Base-by-base conservation (phyloP, 2,888 invertebrate genomes). In the Dimorphilus gyrociliatus region DNA sequence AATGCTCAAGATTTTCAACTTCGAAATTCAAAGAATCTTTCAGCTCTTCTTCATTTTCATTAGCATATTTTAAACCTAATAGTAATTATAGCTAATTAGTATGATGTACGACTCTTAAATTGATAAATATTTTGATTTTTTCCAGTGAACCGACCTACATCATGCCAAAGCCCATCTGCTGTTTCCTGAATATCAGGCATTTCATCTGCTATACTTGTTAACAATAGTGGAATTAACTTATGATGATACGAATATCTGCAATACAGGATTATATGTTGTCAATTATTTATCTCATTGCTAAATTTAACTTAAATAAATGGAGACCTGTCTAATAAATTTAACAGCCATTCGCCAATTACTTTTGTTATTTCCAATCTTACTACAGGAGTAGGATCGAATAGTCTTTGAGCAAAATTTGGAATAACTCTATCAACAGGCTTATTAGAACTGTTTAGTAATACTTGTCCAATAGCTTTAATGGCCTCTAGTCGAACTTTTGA, bases 1-100 rank as follows among this genome's bases (percentile, higher is more conserved):
- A 86, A 54, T 82, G 76, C 3, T 65, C 51, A 0, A 75, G 74
- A 17, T 45, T 40, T 27, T 42, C 40, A 2, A 68, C 64, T 30
- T 70, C 68, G 55, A 78, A 81, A 58, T 86, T 81, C 29, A 78
- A 61, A 57, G 75, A 74, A 53, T 84, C 79, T 52, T 81, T 82
- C 1, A 86, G 62, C 37, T 88, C 82, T 25, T 74, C 72, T 48
- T 85, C 78, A 61, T 90, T 90, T 58, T 90, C 90, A 24, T 73
- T 67, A 58, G 77, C 72, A 60, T 76, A 90, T 42, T 76, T 75
- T 23, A 73, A 55, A 0, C 90, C 90, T 40, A 75, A 7, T 32
- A 29, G 16, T 36, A 37, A 15, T 27, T 17, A 32, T 10, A 21
- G n/a, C n/a, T n/a, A n/a, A n/a, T n/a, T n/a, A n/a, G n/a, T n/a